These are phyloP conservation scores for Callosobruchus maculatus DNA, from an alignment of 2,888 invertebrate genomes.

Conservation along the genomic window DNA sequence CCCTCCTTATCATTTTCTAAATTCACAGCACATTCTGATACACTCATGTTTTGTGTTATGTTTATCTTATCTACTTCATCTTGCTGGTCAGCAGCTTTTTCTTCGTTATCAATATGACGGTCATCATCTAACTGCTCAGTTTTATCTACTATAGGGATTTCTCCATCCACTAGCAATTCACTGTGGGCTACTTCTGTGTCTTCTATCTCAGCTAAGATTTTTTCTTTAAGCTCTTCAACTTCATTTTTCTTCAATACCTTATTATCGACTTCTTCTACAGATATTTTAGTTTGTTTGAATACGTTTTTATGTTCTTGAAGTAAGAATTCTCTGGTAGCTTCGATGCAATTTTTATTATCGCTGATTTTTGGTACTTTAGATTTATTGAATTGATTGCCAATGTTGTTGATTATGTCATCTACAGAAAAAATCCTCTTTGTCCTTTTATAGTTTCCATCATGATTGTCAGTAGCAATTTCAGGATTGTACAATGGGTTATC, in stretches of 20 bases:
- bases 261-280: background rate
- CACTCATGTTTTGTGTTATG: background rate
- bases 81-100: background rate
- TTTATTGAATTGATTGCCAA: conserved; percentile 17
- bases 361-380: background rate
- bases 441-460: conserved; percentile 12
- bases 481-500: background rate
- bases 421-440: conserved; percentile 37
- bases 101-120: background rate
- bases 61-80: background rate
- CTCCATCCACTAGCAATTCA: background rate
- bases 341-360: conserved; percentile 1
- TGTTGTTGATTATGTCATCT: conserved; percentile 39
- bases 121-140: background rate
- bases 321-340: conserved; percentile 1
- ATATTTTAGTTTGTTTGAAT: background rate
- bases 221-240: conserved; percentile 2
- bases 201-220: background rate
- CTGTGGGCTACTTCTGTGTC: background rate
- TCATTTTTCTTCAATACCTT: background rate
- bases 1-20: background rate
- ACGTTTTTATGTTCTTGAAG: conserved; percentile 2
- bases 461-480: background rate
- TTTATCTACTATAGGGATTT: background rate
- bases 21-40: background rate